Conservation (phyloP, 2,888 invertebrate genomes). For the Amphipoea lucens region DNA sequence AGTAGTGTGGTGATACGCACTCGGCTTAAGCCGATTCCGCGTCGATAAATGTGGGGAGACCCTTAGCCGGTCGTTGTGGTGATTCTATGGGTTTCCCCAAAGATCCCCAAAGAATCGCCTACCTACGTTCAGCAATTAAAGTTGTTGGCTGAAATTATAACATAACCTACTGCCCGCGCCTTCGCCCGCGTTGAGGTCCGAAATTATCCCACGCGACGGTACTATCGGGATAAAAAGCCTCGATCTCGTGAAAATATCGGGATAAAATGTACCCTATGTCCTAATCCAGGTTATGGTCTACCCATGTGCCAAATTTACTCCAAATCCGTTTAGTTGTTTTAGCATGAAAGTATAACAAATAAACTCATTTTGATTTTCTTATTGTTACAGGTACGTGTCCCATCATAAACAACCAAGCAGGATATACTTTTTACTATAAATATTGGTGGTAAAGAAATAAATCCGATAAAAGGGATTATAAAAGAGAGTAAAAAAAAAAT, state of each 20-base stretch:
- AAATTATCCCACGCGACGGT: neutral
- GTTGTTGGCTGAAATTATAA: neutral
- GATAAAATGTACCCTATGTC: too few relatives aligned
- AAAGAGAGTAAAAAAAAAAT: conserved; percentile 19
- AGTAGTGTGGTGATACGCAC: too few relatives aligned
- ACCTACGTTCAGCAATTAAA: too few relatives aligned
- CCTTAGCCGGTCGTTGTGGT: too few relatives aligned
- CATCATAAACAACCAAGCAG: neutral
- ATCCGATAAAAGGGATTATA: neutral
- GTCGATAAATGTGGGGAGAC: too few relatives aligned
- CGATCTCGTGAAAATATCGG: neutral
- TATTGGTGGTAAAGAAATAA: neutral
- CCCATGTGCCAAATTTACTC: neutral
- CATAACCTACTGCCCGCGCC: too few relatives aligned
- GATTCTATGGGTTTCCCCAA: too few relatives aligned
- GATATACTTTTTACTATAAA: too few relatives aligned
- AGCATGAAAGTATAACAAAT: neutral
- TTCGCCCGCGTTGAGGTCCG: neutral
- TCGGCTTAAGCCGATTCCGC: too few relatives aligned
- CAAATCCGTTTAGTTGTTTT: neutral
- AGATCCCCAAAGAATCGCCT: too few relatives aligned
- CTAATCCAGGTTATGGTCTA: too few relatives aligned
- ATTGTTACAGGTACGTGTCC: neutral
- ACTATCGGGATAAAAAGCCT: neutral
- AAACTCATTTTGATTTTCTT: neutral